Conservation (phyloP, 2,797 vertebrate genomes). For the Echeneis naucrates region DNA sequence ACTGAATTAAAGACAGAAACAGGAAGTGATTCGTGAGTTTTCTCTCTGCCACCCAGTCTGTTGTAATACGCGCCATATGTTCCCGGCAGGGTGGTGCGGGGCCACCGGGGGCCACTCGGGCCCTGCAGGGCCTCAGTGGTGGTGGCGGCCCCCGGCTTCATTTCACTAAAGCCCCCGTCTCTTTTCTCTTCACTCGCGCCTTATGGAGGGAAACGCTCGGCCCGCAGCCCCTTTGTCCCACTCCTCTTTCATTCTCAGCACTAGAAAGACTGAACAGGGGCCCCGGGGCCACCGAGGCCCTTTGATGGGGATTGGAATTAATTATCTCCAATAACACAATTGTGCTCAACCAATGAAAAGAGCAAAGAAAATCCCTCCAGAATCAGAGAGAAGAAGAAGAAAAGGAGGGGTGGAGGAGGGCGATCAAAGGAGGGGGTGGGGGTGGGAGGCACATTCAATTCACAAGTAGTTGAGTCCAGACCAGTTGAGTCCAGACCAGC, state of each 20-base stretch:
- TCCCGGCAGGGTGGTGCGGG: slow-evolving; percentile 82
- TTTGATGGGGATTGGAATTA: slow-evolving; percentile 99
- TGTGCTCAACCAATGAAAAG: slow-evolving; percentile 96
- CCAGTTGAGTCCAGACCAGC: too few relatives aligned
- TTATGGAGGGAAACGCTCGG: slow-evolving; percentile 90
- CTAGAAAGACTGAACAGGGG: slow-evolving; percentile 86
- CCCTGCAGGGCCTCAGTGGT: neutral
- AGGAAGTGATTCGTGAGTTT: neutral
- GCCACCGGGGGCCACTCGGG: slow-evolving; percentile 44
- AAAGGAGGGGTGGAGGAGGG: slow-evolving; percentile 66
- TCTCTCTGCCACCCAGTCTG: slow-evolving; percentile 55
- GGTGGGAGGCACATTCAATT: too few relatives aligned
- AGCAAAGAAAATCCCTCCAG: slow-evolving; percentile 93
- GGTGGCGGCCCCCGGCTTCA: slow-evolving; percentile 10
- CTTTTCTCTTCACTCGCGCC: slow-evolving; percentile 85
- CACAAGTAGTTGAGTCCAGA: too few relatives aligned
- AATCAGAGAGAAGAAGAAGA: slow-evolving; percentile 75
- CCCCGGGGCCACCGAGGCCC: slow-evolving; percentile 91
- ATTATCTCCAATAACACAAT: slow-evolving; percentile 99
- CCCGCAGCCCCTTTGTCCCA: slow-evolving; percentile 83
- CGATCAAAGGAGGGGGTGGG: slow-evolving; percentile 45
- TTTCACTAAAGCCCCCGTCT: slow-evolving; percentile 75
- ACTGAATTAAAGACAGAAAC: too few relatives aligned
- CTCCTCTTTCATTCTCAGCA: slow-evolving; percentile 88
- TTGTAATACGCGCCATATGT: slow-evolving; percentile 89